Evolutionary conservation across 1,140 invertebrate genomes (phyloP).

Genomic region (Temnothorax curvispinosus): DNA sequence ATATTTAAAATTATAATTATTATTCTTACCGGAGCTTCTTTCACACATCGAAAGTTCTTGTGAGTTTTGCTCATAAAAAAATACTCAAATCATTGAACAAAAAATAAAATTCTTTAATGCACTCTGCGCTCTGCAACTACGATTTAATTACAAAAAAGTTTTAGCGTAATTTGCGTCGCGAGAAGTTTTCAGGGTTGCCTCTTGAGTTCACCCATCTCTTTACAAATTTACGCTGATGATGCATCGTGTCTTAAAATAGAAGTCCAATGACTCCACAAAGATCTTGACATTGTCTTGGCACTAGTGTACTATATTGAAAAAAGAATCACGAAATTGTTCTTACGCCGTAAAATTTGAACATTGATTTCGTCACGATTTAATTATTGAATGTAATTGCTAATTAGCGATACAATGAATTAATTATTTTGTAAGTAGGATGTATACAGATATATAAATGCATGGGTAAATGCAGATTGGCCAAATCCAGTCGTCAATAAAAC

Average conservation of each 20-base stretch:
- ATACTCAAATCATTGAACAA: neutral
- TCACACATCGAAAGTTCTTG: neutral
- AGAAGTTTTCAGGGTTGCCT: constrained; percentile 2
- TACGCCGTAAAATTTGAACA: neutral
- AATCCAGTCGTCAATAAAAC: neutral
- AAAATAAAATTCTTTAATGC: constrained; percentile 14
- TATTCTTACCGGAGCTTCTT: neutral
- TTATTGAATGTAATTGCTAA: neutral
- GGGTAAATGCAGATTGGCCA: neutral
- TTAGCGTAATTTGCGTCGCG: constrained; percentile 15
- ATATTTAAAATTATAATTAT: constrained; percentile 1
- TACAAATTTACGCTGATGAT: constrained; percentile 54
- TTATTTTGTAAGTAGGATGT: constrained; percentile 10
- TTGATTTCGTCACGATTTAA: constrained; percentile 8
- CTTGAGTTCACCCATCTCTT: constrained; percentile 16
- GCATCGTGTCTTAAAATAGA: constrained; percentile 66
- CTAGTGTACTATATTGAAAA: neutral
- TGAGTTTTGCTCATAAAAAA: neutral
- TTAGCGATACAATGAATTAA: neutral
- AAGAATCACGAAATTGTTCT: neutral
- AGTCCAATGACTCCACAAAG: constrained; percentile 65
- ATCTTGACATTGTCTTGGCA: constrained; percentile 70
- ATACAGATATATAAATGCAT: neutral
- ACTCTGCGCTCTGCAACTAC: neutral
- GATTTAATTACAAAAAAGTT: constrained; percentile 20